These are phyloP conservation scores for Tineola bisselliella DNA, from an alignment of 2,888 invertebrate species.

Conservation along the genomic window DNA sequence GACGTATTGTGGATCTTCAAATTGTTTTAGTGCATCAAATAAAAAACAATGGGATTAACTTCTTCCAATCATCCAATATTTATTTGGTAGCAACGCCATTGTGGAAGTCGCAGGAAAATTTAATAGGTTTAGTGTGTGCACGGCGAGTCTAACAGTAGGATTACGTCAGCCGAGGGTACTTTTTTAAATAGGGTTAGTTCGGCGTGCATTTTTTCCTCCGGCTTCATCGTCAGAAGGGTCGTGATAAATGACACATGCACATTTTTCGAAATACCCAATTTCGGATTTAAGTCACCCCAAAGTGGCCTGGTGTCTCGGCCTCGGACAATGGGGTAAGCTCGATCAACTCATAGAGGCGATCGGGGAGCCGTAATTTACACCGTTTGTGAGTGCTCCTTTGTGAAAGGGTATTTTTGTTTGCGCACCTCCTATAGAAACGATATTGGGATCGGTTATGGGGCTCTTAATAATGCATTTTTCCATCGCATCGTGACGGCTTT, in stretches of 20 bases:
- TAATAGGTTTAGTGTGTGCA: constrained; percentile 63
- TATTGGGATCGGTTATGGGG: constrained; percentile 48
- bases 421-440: constrained; percentile 28
- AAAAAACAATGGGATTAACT: constrained; percentile 42
- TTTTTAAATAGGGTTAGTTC: constrained; percentile 58
- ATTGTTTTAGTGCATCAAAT: constrained; percentile 1
- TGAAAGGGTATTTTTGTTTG: constrained; percentile 42
- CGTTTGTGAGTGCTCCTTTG: constrained; percentile 20
- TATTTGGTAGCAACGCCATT: constrained; percentile 52
- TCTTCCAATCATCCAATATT: constrained; percentile 48
- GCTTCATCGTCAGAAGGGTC: constrained; percentile 31
- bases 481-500: constrained; percentile 36
- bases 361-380: constrained; percentile 53
- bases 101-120: constrained; percentile 61
- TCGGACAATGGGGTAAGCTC: constrained; percentile 45
- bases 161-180: constrained; percentile 49
- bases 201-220: constrained; percentile 15
- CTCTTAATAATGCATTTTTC: constrained; percentile 56
- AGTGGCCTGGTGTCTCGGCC: constrained; percentile 49
- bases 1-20: not conserved
- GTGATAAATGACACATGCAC: constrained; percentile 71
- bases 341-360: constrained; percentile 26
- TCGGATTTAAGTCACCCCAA: constrained; percentile 70
- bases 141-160: constrained; percentile 47
- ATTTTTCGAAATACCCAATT: constrained; percentile 70